phyloP scores from a whole-genome alignment of 2,888 invertebrate species.

The Noctua janthe region DNA sequence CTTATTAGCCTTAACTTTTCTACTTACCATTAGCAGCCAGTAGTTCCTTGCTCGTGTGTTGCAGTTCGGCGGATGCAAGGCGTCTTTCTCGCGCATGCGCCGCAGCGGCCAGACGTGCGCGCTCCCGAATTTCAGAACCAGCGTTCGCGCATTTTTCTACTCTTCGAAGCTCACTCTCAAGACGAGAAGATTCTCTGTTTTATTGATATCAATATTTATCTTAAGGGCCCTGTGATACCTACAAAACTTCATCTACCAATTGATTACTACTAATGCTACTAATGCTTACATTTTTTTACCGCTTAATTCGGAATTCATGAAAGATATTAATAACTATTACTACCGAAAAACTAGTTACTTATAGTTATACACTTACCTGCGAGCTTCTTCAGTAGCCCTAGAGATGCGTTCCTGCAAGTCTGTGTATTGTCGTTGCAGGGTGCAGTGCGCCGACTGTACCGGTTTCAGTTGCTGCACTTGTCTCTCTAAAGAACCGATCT shows the following conservation, averaged over 20 bases:
- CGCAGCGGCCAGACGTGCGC: conserved; percentile 86
- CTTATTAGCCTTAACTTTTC: neutral
- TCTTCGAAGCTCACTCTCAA: conserved; percentile 82
- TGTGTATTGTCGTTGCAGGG: conserved; percentile 79
- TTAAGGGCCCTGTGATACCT: neutral
- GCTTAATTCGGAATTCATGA: neutral
- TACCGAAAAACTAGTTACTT: neutral
- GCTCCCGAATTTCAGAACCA: conserved; percentile 82
- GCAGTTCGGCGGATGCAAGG: conserved; percentile 80
- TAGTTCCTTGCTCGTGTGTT: conserved; percentile 80
- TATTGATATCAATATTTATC: neutral
- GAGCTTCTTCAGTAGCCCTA: conserved; percentile 78
- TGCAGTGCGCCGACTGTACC: conserved; percentile 74
- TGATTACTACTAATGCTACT: too few relatives aligned
- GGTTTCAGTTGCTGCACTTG: conserved; percentile 81
- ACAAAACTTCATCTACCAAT: neutral
- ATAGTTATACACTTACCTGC: conserved; percentile 70
- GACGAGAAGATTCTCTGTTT: conserved; percentile 78
- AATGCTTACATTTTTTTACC: neutral
- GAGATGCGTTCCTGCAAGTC: conserved; percentile 81
- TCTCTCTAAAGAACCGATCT: conserved; percentile 74
- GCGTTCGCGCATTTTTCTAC: conserved; percentile 83
- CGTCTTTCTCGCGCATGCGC: conserved; percentile 85
- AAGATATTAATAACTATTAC: neutral
- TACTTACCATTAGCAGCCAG: conserved; percentile 78